Percentiles rank a stretch among this genome's conserved stretches.
Conservation (phyloP, 2,113 vertebrate species). For the Entelurus aequoreus region DNA sequence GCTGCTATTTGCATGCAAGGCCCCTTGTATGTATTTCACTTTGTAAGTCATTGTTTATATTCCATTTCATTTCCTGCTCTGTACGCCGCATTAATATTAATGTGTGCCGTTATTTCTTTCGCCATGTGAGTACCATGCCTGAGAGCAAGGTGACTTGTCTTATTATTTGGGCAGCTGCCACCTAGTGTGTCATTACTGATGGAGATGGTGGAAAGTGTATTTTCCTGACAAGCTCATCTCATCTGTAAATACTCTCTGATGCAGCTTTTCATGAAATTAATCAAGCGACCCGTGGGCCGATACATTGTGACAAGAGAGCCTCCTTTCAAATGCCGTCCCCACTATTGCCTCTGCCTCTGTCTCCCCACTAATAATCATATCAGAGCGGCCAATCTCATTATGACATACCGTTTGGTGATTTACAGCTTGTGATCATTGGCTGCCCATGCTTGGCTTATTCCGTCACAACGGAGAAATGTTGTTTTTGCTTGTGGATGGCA, state of each 20-base stretch:
- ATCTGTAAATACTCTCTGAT: slow-evolving; percentile 68
- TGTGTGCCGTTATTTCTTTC: slow-evolving; percentile 16
- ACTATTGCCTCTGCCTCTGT: slow-evolving; percentile 41
- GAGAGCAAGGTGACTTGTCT: slow-evolving; percentile 32
- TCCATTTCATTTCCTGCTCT: slow-evolving; percentile 21
- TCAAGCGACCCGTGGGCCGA: slow-evolving; percentile 61
- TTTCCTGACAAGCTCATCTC: slow-evolving; percentile 41
- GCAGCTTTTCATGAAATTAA: slow-evolving; percentile 66
- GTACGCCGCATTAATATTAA: slow-evolving; percentile 31
- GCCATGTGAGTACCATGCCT: not conserved
- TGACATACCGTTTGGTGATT: slow-evolving; percentile 62
- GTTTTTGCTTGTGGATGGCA: not conserved
- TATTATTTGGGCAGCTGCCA: slow-evolving; percentile 33
- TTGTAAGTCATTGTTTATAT: slow-evolving; percentile 17
- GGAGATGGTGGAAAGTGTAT: slow-evolving; percentile 14
- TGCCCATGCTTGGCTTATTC: slow-evolving; percentile 16
- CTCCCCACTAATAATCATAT: slow-evolving; percentile 58
- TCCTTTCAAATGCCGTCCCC: slow-evolving; percentile 60
- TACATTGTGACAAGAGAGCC: slow-evolving; percentile 41
- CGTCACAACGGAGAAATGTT: slow-evolving; percentile 7
- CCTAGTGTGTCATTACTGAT: slow-evolving; percentile 23
- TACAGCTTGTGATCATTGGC: slow-evolving; percentile 20
- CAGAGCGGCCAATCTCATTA: slow-evolving; percentile 64
- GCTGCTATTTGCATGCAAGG: not conserved
- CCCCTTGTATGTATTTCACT: slow-evolving; percentile 1